Evolutionary conservation across 2,113 vertebrate genomes (phyloP).

Genomic region (Aviceda subcristata): DNA sequence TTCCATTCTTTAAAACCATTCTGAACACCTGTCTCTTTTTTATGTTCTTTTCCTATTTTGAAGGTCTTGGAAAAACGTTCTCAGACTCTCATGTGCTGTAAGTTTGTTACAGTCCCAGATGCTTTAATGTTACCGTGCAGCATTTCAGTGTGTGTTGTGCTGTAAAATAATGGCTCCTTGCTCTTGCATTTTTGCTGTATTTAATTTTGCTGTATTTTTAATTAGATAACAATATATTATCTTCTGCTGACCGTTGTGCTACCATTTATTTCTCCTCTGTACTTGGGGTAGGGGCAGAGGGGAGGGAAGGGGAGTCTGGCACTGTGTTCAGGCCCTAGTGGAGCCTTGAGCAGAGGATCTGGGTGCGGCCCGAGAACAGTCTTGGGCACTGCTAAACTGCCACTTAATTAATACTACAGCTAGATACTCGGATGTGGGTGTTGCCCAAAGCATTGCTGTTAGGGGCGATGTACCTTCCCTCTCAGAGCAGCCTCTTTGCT

Average conservation of each 20-base stretch:
- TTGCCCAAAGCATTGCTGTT: not conserved
- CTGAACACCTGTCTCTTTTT: not conserved
- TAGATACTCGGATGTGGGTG: fast-evolving
- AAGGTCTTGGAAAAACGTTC: constrained; percentile 31
- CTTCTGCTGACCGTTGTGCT: constrained; percentile 40
- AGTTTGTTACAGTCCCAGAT: constrained; percentile 37
- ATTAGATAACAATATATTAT: constrained; percentile 57
- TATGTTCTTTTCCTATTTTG: not conserved
- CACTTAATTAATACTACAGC: not conserved
- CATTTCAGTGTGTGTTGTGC: constrained; percentile 61
- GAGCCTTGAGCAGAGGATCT: not conserved
- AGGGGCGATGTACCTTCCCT: not conserved
- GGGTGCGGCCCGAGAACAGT: not conserved
- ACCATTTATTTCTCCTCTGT: constrained; percentile 29
- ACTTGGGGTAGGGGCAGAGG: not conserved
- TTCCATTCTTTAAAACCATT: not conserved
- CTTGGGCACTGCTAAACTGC: not conserved
- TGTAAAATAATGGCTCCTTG: constrained; percentile 39
- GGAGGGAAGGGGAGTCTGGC: not conserved
- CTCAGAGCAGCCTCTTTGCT: not conserved
- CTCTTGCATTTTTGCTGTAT: constrained; percentile 44
- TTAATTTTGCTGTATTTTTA: constrained; percentile 63
- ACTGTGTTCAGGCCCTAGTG: not conserved
- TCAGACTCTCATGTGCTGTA: constrained; percentile 12
- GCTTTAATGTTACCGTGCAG: constrained; percentile 53